These are phyloP conservation scores for Drosophila pruinosa DNA, from an alignment of 1,140 invertebrate species.

Conservation along the genomic window DNA sequence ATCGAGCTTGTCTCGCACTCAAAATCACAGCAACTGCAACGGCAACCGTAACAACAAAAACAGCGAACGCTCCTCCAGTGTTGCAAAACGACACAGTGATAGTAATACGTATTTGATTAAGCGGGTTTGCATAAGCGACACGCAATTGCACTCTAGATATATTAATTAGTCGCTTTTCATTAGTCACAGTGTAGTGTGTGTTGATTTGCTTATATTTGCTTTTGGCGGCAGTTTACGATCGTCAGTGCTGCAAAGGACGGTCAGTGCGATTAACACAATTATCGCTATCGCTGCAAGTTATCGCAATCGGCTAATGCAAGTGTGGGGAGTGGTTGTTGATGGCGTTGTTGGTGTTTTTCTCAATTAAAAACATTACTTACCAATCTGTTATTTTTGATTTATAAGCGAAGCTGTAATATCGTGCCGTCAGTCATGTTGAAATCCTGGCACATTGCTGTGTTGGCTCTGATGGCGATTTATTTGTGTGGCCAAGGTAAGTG, in stretches of 20 bases:
- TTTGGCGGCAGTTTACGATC: constrained; percentile 22
- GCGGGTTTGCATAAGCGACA: background rate
- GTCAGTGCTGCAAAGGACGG: constrained; percentile 1
- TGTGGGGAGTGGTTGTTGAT: constrained; percentile 64
- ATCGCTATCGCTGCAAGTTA: constrained; percentile 10
- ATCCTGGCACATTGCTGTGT: constrained; percentile 55
- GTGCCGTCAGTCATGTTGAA: constrained; percentile 24
- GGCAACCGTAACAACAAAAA: constrained; percentile 23
- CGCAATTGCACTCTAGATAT: background rate
- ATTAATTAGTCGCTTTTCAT: background rate
- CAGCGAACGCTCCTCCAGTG: constrained; percentile 25
- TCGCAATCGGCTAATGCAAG: constrained; percentile 8
- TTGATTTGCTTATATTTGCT: constrained; percentile 5
- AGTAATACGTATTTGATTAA: constrained; percentile 9
- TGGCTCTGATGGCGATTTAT: constrained; percentile 54
- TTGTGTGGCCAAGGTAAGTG: constrained; percentile 58
- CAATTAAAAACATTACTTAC: constrained; percentile 32
- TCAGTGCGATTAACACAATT: background rate
- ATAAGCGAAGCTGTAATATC: background rate
- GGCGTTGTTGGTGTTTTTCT: constrained; percentile 27
- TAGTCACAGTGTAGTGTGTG: background rate
- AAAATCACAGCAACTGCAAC: constrained; percentile 20
- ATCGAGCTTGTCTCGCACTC: constrained; percentile 8
- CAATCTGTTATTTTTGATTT: constrained; percentile 2
- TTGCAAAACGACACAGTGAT: constrained; percentile 18